Conservation (phyloP, 2,797 vertebrate genomes). For the Pangasius mekongensis region DNA sequence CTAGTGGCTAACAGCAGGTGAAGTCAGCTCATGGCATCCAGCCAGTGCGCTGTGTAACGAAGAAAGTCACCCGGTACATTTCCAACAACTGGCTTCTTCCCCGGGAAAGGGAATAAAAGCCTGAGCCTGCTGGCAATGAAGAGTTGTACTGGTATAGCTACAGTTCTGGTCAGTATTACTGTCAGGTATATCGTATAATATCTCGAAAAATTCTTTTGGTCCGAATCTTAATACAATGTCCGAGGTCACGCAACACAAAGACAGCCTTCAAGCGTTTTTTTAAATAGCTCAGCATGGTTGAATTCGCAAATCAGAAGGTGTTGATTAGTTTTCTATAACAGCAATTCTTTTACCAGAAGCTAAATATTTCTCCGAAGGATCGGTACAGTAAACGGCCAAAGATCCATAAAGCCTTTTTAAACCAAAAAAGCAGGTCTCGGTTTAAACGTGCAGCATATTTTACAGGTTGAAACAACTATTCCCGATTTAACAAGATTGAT, state of each 20-base stretch:
- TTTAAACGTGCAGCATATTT: background rate
- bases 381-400: background rate
- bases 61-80: conserved; percentile 66
- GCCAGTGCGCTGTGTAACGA: conserved; percentile 56
- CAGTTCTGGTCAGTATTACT: background rate
- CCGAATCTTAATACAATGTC: background rate
- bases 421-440: background rate
- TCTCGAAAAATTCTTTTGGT: background rate
- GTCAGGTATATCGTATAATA: background rate
- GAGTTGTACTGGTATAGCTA: background rate
- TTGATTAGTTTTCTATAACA: background rate
- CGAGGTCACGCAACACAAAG: background rate
- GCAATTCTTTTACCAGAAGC: background rate
- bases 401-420: background rate
- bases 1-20: conserved; percentile 11
- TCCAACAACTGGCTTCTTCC: conserved; percentile 58
- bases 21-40: conserved; percentile 48
- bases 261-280: background rate
- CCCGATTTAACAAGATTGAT: background rate
- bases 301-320: background rate
- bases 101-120: background rate
- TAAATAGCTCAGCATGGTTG: background rate
- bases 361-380: background rate
- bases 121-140: background rate
- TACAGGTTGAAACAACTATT: background rate